Evolutionary conservation across 2,797 vertebrate genomes (phyloP), one percentile per base, ranked within the genome.

Genomic region (Zenarchopterus dispar): DNA sequence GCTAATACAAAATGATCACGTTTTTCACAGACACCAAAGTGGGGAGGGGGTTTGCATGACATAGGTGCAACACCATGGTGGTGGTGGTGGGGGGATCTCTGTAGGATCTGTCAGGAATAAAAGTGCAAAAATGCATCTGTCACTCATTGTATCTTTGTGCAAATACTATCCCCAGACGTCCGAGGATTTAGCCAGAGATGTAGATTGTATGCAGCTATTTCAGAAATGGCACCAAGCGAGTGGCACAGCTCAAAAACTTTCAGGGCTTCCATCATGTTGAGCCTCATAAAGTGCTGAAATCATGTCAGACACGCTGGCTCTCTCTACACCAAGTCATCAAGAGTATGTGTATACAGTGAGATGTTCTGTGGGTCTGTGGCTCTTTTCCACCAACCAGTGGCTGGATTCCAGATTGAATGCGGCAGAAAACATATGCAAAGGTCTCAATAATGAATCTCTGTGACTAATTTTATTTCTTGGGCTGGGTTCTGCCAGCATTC

Each of bases 371-470:
- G 1, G 11, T 53, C 21, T 39, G 36, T 53, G n/a, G 39, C 5
- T 24, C 5, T 24, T 24, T 5, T 5, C 24, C 31, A 39, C 42
- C 44, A 42, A 45, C 49, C 60, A 66, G 56, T 62, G 60, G 52
- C 3, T 78, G 31, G 70, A 73, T 16, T 61, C 52, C 60, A 73
- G 56, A 65, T 49, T 75, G 28, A 68, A 67, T 6, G 28, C 66
- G 33, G 61, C 31, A 0, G 56, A 70, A 51, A 66, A 56, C 59
- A 39, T 53, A 31, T 19, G 39, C 24, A 5, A 24, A 24, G n/a
- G n/a, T n/a, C n/a, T n/a, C n/a, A n/a, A n/a, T n/a, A n/a, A 24
- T 24, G 24, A 24, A 24, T 24, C 2, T 24, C 24, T 24, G 6
- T n/a, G 9, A 17, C n/a, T 19, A 52, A 8, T 53, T 18, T 18